A percentile compares a stretch with the other conserved stretches of the same genome.
phyloP scores from a whole-genome alignment of 2,113 vertebrate genomes.

The Bufo gargarizans region DNA sequence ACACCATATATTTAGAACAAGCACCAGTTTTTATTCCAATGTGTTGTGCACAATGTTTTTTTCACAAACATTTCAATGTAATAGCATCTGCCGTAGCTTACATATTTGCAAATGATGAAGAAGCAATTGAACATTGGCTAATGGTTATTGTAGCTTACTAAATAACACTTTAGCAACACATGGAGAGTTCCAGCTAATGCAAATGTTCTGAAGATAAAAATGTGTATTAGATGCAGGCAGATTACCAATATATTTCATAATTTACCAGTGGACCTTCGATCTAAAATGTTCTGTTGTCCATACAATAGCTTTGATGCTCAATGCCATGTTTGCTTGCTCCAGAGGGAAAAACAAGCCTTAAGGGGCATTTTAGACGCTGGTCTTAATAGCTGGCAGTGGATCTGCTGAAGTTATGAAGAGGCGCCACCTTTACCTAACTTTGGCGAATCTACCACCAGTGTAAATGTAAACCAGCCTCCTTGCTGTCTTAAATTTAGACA shows the following conservation, averaged over 20 bases:
- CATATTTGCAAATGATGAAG: conserved; percentile 11
- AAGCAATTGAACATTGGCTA: conserved; percentile 29
- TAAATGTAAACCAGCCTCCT: too few relatives aligned
- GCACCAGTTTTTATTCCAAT: not conserved
- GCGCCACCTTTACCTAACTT: too few relatives aligned
- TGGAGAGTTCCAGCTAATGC: conserved; percentile 17
- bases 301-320: not conserved
- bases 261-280: not conserved
- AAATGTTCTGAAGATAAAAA: not conserved
- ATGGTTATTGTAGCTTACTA: conserved; percentile 38
- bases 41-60: conserved; percentile 19
- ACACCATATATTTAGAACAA: not conserved
- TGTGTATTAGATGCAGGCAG: not conserved
- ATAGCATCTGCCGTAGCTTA: conserved; percentile 9
- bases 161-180: conserved; percentile 27
- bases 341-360: too few relatives aligned
- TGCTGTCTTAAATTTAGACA: too few relatives aligned
- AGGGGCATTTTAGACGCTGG: too few relatives aligned
- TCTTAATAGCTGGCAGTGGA: too few relatives aligned
- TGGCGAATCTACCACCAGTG: too few relatives aligned
- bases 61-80: conserved; percentile 3
- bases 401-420: too few relatives aligned
- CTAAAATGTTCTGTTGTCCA: not conserved
- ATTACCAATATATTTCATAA: not conserved
- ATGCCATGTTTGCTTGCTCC: too few relatives aligned